phyloP scores from a whole-genome alignment of 2,113 vertebrate genomes.

The Orientallactaga bullata region DNA sequence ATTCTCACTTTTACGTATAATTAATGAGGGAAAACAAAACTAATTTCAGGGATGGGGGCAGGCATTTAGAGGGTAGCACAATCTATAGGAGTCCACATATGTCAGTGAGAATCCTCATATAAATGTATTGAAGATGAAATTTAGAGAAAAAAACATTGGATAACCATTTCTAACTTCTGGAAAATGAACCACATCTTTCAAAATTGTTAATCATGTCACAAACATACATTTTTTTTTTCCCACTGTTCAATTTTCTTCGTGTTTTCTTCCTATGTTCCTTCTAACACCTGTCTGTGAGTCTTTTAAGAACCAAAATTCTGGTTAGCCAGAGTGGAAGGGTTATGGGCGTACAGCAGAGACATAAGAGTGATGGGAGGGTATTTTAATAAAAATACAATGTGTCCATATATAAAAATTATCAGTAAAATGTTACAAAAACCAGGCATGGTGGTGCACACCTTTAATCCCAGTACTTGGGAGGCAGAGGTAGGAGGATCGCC shows the following conservation, averaged over 20 bases:
- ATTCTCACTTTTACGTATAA: neutral
- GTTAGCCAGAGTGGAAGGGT: neutral
- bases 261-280: conserved; percentile 21
- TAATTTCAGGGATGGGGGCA: neutral
- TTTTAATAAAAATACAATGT: no score
- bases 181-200: conserved; percentile 35
- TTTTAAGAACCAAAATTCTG: conserved; percentile 13
- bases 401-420: no score
- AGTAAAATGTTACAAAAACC: no score
- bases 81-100: neutral
- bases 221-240: neutral
- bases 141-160: neutral
- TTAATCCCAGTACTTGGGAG: no score
- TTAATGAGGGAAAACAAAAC: neutral
- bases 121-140: neutral
- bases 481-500: no score
- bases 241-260: conserved; percentile 44
- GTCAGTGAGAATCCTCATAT: neutral
- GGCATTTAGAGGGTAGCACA: neutral
- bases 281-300: neutral
- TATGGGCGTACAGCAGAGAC: no score
- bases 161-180: neutral
- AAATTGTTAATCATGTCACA: neutral
- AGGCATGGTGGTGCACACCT: no score
- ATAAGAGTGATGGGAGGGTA: no score